Evolutionary conservation across 2,113 vertebrate species (phyloP).

Genomic region (Megaceryle torquata): DNA sequence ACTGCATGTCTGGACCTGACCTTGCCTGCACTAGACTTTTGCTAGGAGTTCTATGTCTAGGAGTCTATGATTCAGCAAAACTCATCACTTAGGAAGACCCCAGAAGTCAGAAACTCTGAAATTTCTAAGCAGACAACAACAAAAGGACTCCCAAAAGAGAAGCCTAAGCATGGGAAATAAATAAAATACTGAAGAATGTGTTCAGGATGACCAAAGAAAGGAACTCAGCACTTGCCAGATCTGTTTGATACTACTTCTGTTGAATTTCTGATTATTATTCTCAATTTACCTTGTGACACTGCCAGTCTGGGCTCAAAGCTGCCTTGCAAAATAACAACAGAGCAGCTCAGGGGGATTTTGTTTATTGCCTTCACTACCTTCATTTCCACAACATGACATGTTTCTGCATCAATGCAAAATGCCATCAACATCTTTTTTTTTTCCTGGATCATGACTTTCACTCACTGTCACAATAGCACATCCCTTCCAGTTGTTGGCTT

Average conservation of each 20-base stretch:
- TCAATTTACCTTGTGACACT: background rate
- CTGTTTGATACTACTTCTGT: background rate
- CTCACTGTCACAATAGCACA: background rate
- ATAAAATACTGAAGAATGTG: background rate
- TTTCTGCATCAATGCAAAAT: background rate
- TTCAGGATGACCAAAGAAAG: background rate
- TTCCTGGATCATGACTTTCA: background rate
- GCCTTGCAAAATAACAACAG: background rate
- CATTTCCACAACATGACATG: background rate
- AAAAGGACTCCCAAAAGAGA: background rate
- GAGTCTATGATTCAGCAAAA: background rate
- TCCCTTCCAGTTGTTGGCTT: background rate
- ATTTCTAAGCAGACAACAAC: background rate
- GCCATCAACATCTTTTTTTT: background rate
- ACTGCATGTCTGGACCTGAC: background rate
- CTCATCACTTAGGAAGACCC: background rate
- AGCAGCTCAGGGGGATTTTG: background rate
- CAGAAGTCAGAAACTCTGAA: background rate
- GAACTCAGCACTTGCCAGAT: background rate
- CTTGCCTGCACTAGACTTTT: background rate
- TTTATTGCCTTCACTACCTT: background rate
- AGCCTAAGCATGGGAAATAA: background rate
- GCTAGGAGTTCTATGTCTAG: background rate
- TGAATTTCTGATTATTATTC: background rate
- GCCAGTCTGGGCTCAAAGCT: background rate